Evolutionary conservation across 2,888 invertebrate species (phyloP), one percentile per base, ranked within the genome.

Genomic region (Gymnosoma rotundatum): DNA sequence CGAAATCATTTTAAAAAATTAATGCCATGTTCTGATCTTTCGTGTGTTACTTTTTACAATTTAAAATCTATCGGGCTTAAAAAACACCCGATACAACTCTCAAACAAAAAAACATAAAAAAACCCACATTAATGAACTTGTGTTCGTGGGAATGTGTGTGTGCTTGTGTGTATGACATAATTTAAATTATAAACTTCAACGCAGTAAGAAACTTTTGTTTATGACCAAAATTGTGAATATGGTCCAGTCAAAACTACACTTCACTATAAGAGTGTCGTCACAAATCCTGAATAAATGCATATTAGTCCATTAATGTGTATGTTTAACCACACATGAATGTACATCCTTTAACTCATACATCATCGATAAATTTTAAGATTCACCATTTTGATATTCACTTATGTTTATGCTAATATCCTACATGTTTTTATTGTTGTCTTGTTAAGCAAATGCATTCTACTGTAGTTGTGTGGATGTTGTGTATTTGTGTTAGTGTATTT

Each of bases 341-440:
- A 52, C 21, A 78, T 78, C 32, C 36, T 45, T 42, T 60, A 14
- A 25, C 20, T 18, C 18, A 67, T 56, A 64, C 63, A 48, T 56
- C 63, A 70, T 72, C 21, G 20, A 58, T 56, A 38, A 36, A 78
- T 48, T 63, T 54, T 38, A 61, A 38, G 21, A 70, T 72, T 78
- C 63, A 45, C 36, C 48, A 78, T 48, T 60, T 73, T 56, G 42
- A 56, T 73, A 72, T 78, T 54, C 78, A 67, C 78, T 78, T 83
- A 78, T 83, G 82, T 67, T 83, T 73, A 83, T 69, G 78, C 50
- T 50, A 78, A 78, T 74, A 45, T 12, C 20, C 10, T 20, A 6
- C 42, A 63, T 52, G 63, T 73, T 52, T 18, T 14, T 69, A 54
- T 69, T 69, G 45, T 74, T 61, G 48, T 61, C 45, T 48, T 50